A percentile compares a stretch with the other conserved stretches of the same genome.
Evolutionary conservation across 1,140 invertebrate genomes (phyloP).

Genomic region (Pygmarrhopalites habei): DNA sequence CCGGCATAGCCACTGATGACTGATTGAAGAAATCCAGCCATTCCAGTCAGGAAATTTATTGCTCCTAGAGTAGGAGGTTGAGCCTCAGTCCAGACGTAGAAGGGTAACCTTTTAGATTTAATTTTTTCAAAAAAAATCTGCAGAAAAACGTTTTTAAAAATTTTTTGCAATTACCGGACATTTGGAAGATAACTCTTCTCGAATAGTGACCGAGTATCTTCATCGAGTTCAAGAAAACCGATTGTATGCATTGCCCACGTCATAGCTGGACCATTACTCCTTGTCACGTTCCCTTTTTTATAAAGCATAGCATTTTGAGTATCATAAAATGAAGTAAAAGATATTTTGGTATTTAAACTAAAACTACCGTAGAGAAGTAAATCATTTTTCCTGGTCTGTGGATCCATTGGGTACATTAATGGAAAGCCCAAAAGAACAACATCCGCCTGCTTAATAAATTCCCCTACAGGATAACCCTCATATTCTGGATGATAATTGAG

Average conservation of each 20-base stretch:
- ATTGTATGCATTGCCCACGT: conserved; percentile 48
- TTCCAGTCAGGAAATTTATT: conserved; percentile 49
- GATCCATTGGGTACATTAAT: conserved; percentile 43
- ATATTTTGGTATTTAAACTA: too few relatives aligned
- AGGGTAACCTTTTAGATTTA: too few relatives aligned
- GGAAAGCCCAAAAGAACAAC: conserved; percentile 48
- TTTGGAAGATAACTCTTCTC: conserved; percentile 41
- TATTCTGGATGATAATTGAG: conserved; percentile 40
- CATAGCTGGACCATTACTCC: conserved; percentile 47
- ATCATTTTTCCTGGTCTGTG: conserved; percentile 43
- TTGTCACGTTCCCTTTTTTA: conserved; percentile 45
- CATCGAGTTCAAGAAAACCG: conserved; percentile 44
- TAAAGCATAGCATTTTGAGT: too few relatives aligned
- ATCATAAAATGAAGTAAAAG: too few relatives aligned
- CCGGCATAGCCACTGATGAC: conserved; percentile 48
- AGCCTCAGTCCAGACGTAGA: conserved; percentile 48
- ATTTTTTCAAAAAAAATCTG: too few relatives aligned
- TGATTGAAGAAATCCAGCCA: conserved; percentile 48
- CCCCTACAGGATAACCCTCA: conserved; percentile 39
- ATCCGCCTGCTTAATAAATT: conserved; percentile 48
- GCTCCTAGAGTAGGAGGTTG: conserved; percentile 43
- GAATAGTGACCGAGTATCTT: too few relatives aligned
- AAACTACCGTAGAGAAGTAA: conserved; percentile 46
- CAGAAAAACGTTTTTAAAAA: too few relatives aligned
- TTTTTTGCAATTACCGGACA: too few relatives aligned